A percentile compares a stretch with the other conserved stretches of the same genome.
Conservation (phyloP, 2,888 invertebrate genomes). For the Allolobophora icterica region DNA sequence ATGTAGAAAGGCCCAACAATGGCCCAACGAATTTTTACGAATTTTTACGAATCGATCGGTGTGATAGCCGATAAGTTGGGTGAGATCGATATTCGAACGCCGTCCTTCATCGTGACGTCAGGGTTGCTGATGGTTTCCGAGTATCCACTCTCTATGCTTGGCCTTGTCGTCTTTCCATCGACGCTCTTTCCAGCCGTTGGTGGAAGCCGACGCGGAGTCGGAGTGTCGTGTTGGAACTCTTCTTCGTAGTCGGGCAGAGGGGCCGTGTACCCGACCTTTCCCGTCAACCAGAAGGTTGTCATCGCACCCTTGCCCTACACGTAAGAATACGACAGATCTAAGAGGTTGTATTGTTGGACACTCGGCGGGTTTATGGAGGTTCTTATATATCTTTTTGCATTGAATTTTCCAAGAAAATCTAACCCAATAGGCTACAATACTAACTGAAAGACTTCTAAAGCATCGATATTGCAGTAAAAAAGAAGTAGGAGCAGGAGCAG, state of each 20-base stretch:
- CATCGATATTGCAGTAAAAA: too few relatives aligned
- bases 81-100: not conserved
- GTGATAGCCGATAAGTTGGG: not conserved
- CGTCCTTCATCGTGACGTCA: not conserved
- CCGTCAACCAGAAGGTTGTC: conserved; percentile 42
- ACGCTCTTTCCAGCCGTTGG: conserved; percentile 35
- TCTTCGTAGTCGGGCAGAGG: conserved; percentile 39
- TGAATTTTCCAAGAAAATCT: too few relatives aligned
- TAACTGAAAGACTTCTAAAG: too few relatives aligned
- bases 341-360: too few relatives aligned
- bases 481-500: too few relatives aligned
- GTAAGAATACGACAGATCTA: not conserved
- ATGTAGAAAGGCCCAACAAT: too few relatives aligned
- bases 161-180: conserved; percentile 10
- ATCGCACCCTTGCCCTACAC: conserved; percentile 43
- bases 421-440: too few relatives aligned
- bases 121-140: not conserved
- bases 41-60: too few relatives aligned
- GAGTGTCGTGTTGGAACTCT: conserved; percentile 28
- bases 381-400: too few relatives aligned
- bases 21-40: too few relatives aligned
- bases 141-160: conserved; percentile 21
- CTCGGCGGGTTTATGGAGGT: too few relatives aligned
- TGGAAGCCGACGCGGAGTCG: conserved; percentile 32
- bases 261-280: conserved; percentile 30